phyloP scores from a whole-genome alignment of 2,888 invertebrate species.

The Apodemia duryi region DNA sequence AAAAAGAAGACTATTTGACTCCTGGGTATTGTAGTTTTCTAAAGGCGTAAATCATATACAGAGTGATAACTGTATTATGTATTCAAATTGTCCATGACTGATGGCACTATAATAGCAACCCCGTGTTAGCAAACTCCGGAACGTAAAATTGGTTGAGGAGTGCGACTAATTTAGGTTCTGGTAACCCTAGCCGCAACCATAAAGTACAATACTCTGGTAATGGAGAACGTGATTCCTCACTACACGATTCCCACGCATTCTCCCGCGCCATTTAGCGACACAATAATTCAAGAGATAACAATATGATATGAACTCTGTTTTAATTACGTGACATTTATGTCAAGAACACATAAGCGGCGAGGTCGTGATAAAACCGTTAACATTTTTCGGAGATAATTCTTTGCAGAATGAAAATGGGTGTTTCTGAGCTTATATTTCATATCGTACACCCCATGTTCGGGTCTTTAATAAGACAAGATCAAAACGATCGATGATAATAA shows the following conservation, averaged over 20 bases:
- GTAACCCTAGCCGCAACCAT: not conserved
- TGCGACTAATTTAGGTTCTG: too few species aligned
- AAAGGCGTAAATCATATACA: too few species aligned
- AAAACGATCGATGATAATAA: too few species aligned
- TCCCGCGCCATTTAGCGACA: constrained; percentile 2
- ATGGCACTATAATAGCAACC: too few species aligned
- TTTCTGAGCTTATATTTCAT: not conserved
- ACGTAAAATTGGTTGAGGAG: too few species aligned
- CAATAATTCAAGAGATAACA: constrained; percentile 12
- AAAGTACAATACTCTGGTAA: not conserved
- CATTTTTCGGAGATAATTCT: constrained; percentile 2
- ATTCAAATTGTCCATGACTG: too few species aligned
- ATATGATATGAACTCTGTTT: constrained; percentile 8
- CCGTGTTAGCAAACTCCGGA: too few species aligned
- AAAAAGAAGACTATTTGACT: too few species aligned
- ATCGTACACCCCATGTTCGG: not conserved
- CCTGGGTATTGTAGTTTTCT: too few species aligned
- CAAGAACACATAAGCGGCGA: constrained; percentile 1
- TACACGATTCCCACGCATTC: constrained; percentile 7
- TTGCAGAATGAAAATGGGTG: not conserved
- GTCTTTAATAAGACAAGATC: too few species aligned
- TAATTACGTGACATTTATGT: constrained; percentile 11
- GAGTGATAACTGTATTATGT: too few species aligned
- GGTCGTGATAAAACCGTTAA: constrained; percentile 7
- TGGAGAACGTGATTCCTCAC: not conserved